Evolutionary conservation across 2,113 vertebrate species (phyloP).

Genomic region (Serilophus lunatus): DNA sequence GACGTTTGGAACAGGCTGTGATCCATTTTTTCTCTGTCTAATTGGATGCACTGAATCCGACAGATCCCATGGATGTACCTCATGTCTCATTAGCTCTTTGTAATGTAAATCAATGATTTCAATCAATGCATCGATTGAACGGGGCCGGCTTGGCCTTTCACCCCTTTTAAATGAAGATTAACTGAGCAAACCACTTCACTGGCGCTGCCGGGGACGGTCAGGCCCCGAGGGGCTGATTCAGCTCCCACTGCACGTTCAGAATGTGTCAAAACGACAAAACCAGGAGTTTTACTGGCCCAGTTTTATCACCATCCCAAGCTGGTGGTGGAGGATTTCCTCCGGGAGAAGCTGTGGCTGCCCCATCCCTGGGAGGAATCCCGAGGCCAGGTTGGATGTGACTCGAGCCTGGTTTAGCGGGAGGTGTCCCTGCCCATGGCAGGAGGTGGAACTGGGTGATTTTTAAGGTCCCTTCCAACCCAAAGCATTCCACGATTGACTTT

Average conservation of each 20-base stretch:
- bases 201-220: background rate
- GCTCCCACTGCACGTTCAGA: background rate
- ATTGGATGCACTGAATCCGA: background rate
- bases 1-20: rapidly evolving
- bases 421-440: no score
- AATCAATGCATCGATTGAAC: background rate
- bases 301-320: background rate
- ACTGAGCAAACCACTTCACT: background rate
- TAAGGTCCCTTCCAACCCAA: no score
- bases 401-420: no score
- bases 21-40: rapidly evolving
- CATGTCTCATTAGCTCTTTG: background rate
- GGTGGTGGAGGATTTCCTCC: background rate
- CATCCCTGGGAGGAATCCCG: background rate
- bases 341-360: rapidly evolving
- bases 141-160: background rate
- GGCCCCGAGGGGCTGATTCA: background rate
- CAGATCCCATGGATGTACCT: rapidly evolving
- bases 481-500: background rate
- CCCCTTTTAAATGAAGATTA: background rate
- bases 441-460: background rate
- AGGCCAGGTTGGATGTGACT: background rate
- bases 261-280: rapidly evolving
- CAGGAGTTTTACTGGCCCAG: background rate
- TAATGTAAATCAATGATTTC: background rate